Evolutionary conservation across 2,888 invertebrate genomes (phyloP), one percentile per base, ranked within the genome.

Genomic region (Zeuzera pyrina): DNA sequence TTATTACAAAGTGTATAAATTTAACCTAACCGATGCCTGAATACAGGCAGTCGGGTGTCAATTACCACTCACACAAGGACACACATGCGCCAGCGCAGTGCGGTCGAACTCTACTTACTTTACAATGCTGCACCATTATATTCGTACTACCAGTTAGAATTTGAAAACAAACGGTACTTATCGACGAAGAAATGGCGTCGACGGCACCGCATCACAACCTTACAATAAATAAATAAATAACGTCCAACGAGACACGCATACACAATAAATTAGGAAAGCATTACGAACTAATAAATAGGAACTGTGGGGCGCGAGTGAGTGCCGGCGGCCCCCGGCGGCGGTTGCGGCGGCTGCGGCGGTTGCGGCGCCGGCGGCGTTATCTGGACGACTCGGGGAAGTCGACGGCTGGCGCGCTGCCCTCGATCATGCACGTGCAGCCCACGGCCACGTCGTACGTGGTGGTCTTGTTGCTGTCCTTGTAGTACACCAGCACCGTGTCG

Each of bases 391-490:
- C 34, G 29, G 12, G 14, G 43, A 31, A 40, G 49, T 41, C 13
- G 38, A 43, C 15, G 35, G 45, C n/a, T n/a, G n/a, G n/a, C n/a
- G n/a, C n/a, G n/a, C n/a, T 45, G 45, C 57, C 47, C 41, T 55
- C 52, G 44, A 77, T 60, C 54, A 77, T 61, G 64, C 81, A 81
- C 23, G 67, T 50, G 71, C 81, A 81, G 52, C 81, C 81, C 37
- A 81, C 77, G 7, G 67, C 49, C 52, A 79, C 78, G 38, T 55
- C 52, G 40, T 54, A 37, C 31, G 48, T 36, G 35, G 38, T 31
- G 33, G 51, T 48, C 35, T 11, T 33, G 30, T 39, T 39, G 23
- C 16, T 31, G 23, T 35, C 39, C 38, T 49, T 55, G 65, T 61
- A 69, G 42, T 52, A 49, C 50, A 81, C 81, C 35, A 67, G 60